A percentile compares a stretch with the other conserved stretches of the same genome.
phyloP scores from a whole-genome alignment of 64 coral and sea anemone genomes.

The Trachythela sp. region DNA sequence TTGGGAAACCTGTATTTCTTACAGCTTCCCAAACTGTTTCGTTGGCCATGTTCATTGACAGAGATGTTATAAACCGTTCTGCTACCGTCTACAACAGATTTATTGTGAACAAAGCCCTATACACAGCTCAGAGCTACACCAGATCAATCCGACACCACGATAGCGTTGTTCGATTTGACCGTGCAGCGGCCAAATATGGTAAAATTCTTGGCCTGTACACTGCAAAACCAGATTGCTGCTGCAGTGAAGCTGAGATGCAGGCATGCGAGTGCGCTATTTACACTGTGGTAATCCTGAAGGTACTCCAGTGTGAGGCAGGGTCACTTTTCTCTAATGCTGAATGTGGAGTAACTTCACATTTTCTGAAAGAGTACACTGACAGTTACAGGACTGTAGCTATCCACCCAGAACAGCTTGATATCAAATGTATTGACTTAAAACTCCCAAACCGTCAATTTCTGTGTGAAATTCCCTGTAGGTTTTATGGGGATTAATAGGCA shows the following conservation, averaged over 20 bases:
- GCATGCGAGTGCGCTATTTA: neutral
- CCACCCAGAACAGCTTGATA: neutral
- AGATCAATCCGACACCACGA: slow-evolving; percentile 2
- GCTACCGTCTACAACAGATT: neutral
- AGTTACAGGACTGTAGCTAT: neutral
- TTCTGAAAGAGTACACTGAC: neutral
- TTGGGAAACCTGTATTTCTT: neutral
- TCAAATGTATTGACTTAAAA: neutral
- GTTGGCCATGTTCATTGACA: neutral
- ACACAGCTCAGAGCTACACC: neutral
- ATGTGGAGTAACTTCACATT: neutral
- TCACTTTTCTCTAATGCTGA: neutral
- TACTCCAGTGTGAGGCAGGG: neutral
- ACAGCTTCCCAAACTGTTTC: neutral
- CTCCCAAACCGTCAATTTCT: neutral
- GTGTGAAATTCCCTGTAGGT: neutral
- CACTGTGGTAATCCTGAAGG: neutral
- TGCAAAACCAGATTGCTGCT: neutral
- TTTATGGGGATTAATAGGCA: neutral
- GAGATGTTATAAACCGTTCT: neutral
- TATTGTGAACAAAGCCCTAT: neutral
- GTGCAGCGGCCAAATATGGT: neutral
- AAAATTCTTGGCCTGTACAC: neutral
- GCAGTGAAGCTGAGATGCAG: neutral
- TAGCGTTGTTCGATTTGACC: neutral